Conservation (phyloP, 2,888 invertebrate species). For the Scaptomyza flava region DNA sequence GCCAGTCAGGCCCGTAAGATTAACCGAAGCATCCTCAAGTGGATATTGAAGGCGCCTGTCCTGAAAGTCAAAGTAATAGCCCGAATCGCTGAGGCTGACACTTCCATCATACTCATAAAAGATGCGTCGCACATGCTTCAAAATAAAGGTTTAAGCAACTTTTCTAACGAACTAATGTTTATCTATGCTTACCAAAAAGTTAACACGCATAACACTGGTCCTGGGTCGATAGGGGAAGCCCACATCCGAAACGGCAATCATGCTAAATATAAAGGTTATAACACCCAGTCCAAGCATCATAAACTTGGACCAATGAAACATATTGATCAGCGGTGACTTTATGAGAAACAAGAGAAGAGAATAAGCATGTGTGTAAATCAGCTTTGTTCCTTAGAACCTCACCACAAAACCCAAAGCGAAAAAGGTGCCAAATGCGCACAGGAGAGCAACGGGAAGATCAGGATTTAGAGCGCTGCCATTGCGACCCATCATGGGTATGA, state of each 20-base stretch:
- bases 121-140: slow-evolving; percentile 85
- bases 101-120: slow-evolving; percentile 83
- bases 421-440: slow-evolving; percentile 80
- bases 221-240: slow-evolving; percentile 87
- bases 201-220: slow-evolving; percentile 85
- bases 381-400: slow-evolving; percentile 30
- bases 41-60: slow-evolving; percentile 81
- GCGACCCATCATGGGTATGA: slow-evolving; percentile 87
- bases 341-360: not conserved
- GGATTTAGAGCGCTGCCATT: slow-evolving; percentile 85
- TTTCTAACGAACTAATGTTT: not conserved
- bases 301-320: slow-evolving; percentile 79
- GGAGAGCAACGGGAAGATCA: slow-evolving; percentile 85
- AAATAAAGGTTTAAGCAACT: not conserved
- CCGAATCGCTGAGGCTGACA: slow-evolving; percentile 84
- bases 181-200: slow-evolving; percentile 84
- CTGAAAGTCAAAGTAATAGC: slow-evolving; percentile 85
- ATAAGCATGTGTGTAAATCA: not conserved
- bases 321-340: slow-evolving; percentile 81
- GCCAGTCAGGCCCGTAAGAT: slow-evolving; percentile 57
- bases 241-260: slow-evolving; percentile 84
- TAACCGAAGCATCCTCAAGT: slow-evolving; percentile 55
- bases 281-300: slow-evolving; percentile 65
- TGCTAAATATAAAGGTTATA: slow-evolving; percentile 74
- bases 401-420: slow-evolving; percentile 83